A percentile compares a stretch with the other conserved stretches of the same genome.
phyloP scores from a whole-genome alignment of 2,113 vertebrate genomes.

The Argyrosomus japonicus region DNA sequence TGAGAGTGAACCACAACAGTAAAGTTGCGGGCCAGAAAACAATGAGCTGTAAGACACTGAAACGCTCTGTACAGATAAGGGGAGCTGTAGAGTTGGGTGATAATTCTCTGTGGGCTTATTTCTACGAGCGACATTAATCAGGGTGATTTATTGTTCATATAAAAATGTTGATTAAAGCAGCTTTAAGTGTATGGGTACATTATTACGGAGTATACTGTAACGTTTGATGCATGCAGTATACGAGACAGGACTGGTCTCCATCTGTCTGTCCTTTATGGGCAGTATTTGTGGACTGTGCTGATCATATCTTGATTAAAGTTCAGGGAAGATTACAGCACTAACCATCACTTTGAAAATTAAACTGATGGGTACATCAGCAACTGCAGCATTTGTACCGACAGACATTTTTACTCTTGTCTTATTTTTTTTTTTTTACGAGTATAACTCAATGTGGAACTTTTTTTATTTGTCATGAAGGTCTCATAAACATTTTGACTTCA shows the following conservation, averaged over 20 bases:
- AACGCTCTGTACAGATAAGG: no score
- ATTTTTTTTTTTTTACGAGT: no score
- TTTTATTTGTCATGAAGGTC: neutral
- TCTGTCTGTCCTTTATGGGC: neutral
- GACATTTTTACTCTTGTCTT: neutral
- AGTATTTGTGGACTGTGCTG: neutral
- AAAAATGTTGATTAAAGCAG: neutral
- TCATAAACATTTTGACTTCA: neutral
- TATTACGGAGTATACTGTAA: no score
- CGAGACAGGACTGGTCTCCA: neutral
- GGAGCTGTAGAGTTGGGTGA: no score
- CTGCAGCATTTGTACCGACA: neutral
- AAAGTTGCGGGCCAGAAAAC: no score
- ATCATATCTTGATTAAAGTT: neutral
- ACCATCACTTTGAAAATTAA: neutral
- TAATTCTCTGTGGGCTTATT: no score
- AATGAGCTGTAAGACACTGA: no score
- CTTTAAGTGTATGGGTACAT: neutral
- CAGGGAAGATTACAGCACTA: neutral
- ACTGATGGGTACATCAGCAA: neutral
- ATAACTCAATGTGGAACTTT: neutral
- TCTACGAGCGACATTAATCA: no score
- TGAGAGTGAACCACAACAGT: no score
- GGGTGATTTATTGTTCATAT: neutral
- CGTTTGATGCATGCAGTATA: neutral